phyloP scores from a whole-genome alignment of 30 jellyfish, hydroid and myxozoan species.

The Hydractinia symbiolongicarpus region DNA sequence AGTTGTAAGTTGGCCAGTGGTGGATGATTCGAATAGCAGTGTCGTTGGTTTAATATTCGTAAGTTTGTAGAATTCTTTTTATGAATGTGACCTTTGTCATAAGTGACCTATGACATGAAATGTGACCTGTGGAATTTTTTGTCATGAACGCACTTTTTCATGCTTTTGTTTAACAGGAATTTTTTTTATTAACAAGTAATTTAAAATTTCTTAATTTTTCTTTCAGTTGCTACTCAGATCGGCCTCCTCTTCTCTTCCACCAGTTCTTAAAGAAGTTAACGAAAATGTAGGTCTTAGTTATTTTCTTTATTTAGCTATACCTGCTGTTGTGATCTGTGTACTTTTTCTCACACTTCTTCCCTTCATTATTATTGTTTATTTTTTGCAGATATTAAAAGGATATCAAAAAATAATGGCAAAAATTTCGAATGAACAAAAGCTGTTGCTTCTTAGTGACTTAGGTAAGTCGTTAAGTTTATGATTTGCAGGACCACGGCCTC shows the following conservation, averaged over 20 bases:
- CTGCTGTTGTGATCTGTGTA: background rate
- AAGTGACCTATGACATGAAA: background rate
- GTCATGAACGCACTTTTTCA: no score
- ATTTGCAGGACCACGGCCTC: no score
- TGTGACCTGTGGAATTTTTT: no score
- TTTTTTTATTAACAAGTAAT: background rate
- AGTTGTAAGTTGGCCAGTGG: constrained; percentile 34
- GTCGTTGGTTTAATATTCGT: constrained; percentile 24
- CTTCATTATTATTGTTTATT: background rate
- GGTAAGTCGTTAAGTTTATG: constrained; percentile 3
- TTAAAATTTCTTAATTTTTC: background rate
- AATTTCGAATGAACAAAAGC: constrained; percentile 30
- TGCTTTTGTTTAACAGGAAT: no score
- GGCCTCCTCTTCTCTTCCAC: constrained; percentile 24
- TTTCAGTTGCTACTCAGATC: constrained; percentile 31
- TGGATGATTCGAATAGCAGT: background rate
- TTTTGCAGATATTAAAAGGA: constrained; percentile 17
- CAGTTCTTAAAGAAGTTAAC: constrained; percentile 27
- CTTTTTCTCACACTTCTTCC: background rate
- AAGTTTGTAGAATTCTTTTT: background rate
- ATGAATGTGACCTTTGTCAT: background rate
- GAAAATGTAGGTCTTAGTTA: background rate
- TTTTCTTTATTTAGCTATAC: background rate
- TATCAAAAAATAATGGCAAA: constrained; percentile 37
- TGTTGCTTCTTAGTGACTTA: constrained; percentile 32